Evolutionary conservation across 2,797 vertebrate genomes (phyloP).

Genomic region (Phoebastria nigripes): DNA sequence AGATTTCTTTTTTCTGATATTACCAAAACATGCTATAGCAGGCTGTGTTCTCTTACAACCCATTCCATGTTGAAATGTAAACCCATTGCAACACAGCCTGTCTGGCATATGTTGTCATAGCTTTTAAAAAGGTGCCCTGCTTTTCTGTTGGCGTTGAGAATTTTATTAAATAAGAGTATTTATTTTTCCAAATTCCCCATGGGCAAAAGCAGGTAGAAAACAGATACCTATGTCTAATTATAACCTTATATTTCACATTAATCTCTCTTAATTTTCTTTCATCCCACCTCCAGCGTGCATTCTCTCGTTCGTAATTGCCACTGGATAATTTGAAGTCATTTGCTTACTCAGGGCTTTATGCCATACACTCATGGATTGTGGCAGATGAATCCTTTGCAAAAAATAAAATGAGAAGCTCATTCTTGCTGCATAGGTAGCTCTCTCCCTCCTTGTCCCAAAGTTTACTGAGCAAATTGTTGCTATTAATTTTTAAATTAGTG

Average conservation of each 20-base stretch:
- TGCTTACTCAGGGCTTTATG: slow-evolving; percentile 56
- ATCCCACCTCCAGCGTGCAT: slow-evolving; percentile 33
- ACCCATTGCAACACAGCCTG: slow-evolving; percentile 35
- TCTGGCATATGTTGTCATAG: slow-evolving; percentile 37
- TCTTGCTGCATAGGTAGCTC: background rate
- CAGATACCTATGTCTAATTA: slow-evolving; percentile 63
- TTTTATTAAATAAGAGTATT: slow-evolving; percentile 48
- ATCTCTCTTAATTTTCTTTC: slow-evolving; percentile 62
- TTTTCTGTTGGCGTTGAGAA: slow-evolving; percentile 39
- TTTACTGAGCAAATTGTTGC: slow-evolving; percentile 24
- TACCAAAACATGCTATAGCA: slow-evolving; percentile 41
- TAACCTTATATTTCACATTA: slow-evolving; percentile 56
- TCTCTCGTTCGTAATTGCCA: slow-evolving; percentile 54
- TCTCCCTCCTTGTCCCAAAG: background rate
- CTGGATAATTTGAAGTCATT: slow-evolving; percentile 49
- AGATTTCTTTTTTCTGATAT: background rate
- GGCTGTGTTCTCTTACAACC: background rate
- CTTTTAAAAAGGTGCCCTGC: slow-evolving; percentile 30
- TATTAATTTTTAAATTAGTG: slow-evolving; percentile 41
- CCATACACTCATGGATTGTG: slow-evolving; percentile 18
- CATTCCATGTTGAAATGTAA: slow-evolving; percentile 39
- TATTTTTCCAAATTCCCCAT: slow-evolving; percentile 52
- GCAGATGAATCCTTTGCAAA: slow-evolving; percentile 1
- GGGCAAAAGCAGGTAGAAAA: slow-evolving; percentile 58
- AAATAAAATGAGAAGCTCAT: background rate